These are phyloP conservation scores for Rousettus madagascariensis DNA, from an alignment of 2,797 vertebrate species.

Conservation along the genomic window DNA sequence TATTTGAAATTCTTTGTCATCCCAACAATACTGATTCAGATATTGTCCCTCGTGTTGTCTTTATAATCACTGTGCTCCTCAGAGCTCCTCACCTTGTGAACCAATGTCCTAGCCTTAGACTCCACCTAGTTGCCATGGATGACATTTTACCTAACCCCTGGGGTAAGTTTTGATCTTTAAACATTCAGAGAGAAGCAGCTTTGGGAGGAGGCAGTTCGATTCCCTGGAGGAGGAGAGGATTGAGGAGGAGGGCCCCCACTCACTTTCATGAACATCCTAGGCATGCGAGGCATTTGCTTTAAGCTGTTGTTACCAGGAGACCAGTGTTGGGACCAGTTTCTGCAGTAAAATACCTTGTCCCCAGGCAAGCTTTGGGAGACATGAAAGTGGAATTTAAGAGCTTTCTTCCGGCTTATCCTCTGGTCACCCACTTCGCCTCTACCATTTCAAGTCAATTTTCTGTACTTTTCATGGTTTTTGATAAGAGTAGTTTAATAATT, in stretches of 20 bases:
- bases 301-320: not conserved
- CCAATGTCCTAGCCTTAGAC: not conserved
- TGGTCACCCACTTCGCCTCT: not conserved
- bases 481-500: not conserved
- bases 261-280: not conserved
- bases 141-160: not conserved
- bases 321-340: not conserved
- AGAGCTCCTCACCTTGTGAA: not conserved
- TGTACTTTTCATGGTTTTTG: not conserved
- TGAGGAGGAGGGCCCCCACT: not conserved
- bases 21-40: not conserved
- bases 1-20: not conserved
- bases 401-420: not conserved
- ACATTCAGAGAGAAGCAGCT: not conserved
- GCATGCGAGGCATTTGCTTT: not conserved
- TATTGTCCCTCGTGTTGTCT: not conserved
- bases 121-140: not conserved
- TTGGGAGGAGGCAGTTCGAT: not conserved
- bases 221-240: not conserved
- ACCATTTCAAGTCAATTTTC: not conserved
- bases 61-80: not conserved
- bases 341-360: not conserved
- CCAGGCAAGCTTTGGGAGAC: not conserved
- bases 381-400: not conserved
- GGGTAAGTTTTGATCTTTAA: not conserved